These are phyloP conservation scores for Solenopsis invicta DNA, from an alignment of 1,140 invertebrate genomes.

Conservation along the genomic window DNA sequence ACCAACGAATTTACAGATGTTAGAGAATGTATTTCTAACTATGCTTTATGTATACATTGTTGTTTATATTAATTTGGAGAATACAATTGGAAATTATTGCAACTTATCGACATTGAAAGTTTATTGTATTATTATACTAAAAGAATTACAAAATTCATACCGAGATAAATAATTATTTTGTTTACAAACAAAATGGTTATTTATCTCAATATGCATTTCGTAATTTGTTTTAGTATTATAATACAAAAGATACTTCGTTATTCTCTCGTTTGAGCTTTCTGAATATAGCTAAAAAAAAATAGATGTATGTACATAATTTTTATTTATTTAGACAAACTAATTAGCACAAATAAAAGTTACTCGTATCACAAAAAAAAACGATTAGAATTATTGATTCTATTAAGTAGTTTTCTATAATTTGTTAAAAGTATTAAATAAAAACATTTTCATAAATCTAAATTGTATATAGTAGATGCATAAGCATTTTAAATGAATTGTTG, in stretches of 20 bases:
- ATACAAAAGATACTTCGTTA: too few relatives aligned
- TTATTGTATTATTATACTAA: neutral
- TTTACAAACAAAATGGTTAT: neutral
- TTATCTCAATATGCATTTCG: neutral
- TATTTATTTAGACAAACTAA: neutral
- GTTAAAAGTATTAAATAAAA: neutral
- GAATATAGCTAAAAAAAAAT: neutral
- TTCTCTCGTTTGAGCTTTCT: neutral
- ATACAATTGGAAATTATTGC: neutral
- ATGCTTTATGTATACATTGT: neutral
- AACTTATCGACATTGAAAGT: neutral
- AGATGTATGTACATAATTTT: neutral
- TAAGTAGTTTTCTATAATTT: neutral
- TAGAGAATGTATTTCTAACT: neutral
- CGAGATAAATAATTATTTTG: neutral
- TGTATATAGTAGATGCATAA: neutral
- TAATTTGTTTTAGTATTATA: too few relatives aligned
- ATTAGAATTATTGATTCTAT: neutral
- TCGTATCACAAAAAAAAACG: neutral
- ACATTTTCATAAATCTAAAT: neutral
- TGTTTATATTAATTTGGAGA: neutral
- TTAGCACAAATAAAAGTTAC: neutral
- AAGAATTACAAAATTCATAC: too few relatives aligned
- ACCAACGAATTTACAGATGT: neutral
- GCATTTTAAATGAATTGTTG: constrained; percentile 7